Evolutionary conservation across 2,113 vertebrate species (phyloP), one percentile per base, ranked within the genome.

Genomic region (Ploceus nigricollis): DNA sequence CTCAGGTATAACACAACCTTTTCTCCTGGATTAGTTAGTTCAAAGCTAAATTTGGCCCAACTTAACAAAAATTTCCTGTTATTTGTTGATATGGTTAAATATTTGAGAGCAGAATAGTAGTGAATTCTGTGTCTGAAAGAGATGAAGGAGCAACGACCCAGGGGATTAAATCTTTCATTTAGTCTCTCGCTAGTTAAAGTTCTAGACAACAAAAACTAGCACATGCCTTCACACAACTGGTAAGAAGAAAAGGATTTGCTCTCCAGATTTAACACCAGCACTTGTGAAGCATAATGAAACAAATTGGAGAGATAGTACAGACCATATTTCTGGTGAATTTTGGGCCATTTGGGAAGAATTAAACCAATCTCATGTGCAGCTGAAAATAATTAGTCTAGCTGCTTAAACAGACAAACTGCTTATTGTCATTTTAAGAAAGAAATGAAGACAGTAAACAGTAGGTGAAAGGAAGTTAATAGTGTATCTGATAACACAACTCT

Each of bases 1-100:
- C 48, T 89, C 94, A 95, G 94, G 95, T 96, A 45, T 69, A 94
- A 76, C 0, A 3, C n/a, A 91, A 71, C 81, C 44, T 94, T 80
- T 96, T 78, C 68, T 86, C 35, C 25, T n/a, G 40, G 11, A 71
- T 53, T 90, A 81, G 19, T 92, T 77, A 89, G 33, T 95, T 83
- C 15, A 68, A 54, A 48, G 60, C 28, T 92, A 75, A 83, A 71
- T 90, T 78, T 87, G 60, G 60, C 40, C 18, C 21, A 89, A 33
- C 1, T 70, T 77, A 23, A 63, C 31, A 24, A 73, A 75, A 78
- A 82, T 57, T 71, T 82, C 23, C 42, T 82, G 61, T 92, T 44
- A 75, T 35, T 79, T 81, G 27, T 45, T 75, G 68, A 60, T 83
- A 80, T 81, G 14, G 16, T 48, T 92, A n/a, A 87, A 44, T 63